These are phyloP conservation scores for Callyntrura guangdongensis DNA, from an alignment of 2,888 invertebrate genomes.

Conservation along the genomic window DNA sequence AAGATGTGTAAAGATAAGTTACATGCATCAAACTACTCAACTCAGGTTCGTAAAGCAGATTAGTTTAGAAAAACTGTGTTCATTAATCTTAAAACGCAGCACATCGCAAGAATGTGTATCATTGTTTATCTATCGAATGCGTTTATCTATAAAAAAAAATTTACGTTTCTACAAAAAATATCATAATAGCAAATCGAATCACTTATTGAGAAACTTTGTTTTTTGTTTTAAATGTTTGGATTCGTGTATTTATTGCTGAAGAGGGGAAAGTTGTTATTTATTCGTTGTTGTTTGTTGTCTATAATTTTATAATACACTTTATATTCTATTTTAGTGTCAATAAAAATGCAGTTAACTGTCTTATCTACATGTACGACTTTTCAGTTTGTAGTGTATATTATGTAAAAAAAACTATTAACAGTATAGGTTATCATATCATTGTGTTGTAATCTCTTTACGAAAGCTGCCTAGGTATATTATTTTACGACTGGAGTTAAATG, in stretches of 20 bases:
- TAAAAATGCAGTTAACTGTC: slow-evolving; percentile 63
- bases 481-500: slow-evolving; percentile 10
- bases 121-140: slow-evolving; percentile 20
- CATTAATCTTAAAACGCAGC: slow-evolving; percentile 36
- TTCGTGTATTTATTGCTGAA: slow-evolving; percentile 51
- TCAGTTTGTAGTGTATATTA: slow-evolving; percentile 32
- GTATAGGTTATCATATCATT: slow-evolving; percentile 32
- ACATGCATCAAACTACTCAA: neutral
- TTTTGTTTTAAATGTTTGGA: neutral
- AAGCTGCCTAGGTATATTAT: neutral
- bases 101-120: slow-evolving; percentile 1
- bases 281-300: slow-evolving; percentile 70
- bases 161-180: slow-evolving; percentile 3
- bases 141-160: slow-evolving; percentile 3
- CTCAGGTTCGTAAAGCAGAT: slow-evolving; percentile 6
- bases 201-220: slow-evolving; percentile 30
- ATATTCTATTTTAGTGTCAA: slow-evolving; percentile 69
- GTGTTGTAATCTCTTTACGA: slow-evolving; percentile 18
- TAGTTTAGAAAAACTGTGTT: slow-evolving; percentile 55
- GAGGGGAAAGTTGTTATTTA: slow-evolving; percentile 70
- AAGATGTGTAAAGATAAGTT: slow-evolving; percentile 41
- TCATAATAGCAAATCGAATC: slow-evolving; percentile 38
- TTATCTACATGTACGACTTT: neutral
- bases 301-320: slow-evolving; percentile 40
- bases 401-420: neutral